phyloP scores from a whole-genome alignment of 2,113 vertebrate species.

The Theristicus caerulescens region DNA sequence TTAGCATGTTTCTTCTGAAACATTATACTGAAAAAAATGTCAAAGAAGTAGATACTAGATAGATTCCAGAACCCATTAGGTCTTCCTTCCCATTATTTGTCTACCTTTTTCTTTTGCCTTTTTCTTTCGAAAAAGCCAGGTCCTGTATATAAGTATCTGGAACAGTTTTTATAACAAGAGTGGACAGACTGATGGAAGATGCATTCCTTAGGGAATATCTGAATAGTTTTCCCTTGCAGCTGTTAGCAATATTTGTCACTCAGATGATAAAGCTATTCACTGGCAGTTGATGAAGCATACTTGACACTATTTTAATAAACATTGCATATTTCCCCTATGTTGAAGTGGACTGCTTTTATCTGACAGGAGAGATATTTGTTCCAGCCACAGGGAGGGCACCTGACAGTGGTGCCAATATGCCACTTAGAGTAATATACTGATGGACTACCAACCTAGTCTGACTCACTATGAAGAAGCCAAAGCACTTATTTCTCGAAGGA shows the following conservation, averaged over 20 bases:
- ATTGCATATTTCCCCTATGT: background rate
- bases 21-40: background rate
- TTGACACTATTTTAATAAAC: constrained; percentile 28
- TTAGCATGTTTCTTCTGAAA: background rate
- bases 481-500: background rate
- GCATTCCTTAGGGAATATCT: background rate
- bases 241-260: background rate
- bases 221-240: background rate
- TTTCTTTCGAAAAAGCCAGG: background rate
- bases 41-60: background rate
- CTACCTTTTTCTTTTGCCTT: background rate
- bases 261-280: background rate
- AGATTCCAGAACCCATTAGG: background rate
- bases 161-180: background rate
- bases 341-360: background rate
- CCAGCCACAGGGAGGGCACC: background rate
- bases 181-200: background rate
- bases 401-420: background rate
- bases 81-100: background rate
- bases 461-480: background rate
- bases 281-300: background rate
- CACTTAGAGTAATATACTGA: background rate
- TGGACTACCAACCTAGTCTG: background rate
- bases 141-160: background rate
- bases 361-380: background rate